These are phyloP conservation scores for Grus americana DNA, from an alignment of 2,113 vertebrate genomes.

Conservation along the genomic window DNA sequence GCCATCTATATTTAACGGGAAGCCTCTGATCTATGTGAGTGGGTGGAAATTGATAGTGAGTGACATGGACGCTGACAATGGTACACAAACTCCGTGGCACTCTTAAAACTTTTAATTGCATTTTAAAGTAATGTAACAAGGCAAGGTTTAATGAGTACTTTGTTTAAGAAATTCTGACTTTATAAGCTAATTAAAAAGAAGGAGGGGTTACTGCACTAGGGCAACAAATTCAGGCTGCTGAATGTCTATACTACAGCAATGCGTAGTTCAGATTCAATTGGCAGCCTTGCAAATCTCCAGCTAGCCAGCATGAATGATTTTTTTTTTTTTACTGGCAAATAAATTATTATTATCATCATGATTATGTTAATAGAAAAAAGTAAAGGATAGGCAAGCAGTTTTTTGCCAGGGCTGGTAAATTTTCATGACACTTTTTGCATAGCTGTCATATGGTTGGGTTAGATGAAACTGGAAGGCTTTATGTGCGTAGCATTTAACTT, in stretches of 20 bases:
- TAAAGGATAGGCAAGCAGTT: slow-evolving; percentile 22
- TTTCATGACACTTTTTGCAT: slow-evolving; percentile 38
- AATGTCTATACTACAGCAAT: not conserved
- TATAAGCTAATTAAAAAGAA: slow-evolving; percentile 61
- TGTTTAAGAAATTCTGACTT: slow-evolving; percentile 71
- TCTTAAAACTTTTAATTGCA: slow-evolving; percentile 68
- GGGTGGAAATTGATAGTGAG: slow-evolving; percentile 31
- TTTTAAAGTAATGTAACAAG: slow-evolving; percentile 61
- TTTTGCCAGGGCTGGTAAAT: slow-evolving; percentile 54
- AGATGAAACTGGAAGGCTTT: slow-evolving; percentile 73
- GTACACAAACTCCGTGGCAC: not conserved
- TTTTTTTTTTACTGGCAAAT: slow-evolving; percentile 23
- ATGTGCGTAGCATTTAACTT: slow-evolving; percentile 76
- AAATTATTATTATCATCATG: slow-evolving; percentile 30
- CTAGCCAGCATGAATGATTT: slow-evolving; percentile 24
- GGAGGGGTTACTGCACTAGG: slow-evolving; percentile 38
- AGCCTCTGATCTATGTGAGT: slow-evolving; percentile 42
- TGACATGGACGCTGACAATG: slow-evolving; percentile 38
- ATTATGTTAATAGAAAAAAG: slow-evolving; percentile 46
- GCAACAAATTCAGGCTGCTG: slow-evolving; percentile 19
- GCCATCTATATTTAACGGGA: slow-evolving; percentile 19
- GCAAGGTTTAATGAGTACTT: slow-evolving; percentile 61
- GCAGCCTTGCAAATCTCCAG: slow-evolving; percentile 45
- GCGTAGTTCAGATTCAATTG: slow-evolving; percentile 37
- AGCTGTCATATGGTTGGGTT: slow-evolving; percentile 46